Percentiles rank a stretch among this genome's conserved stretches.
Conservation (phyloP, 2,888 invertebrate genomes). For the Clusia tigrina region DNA sequence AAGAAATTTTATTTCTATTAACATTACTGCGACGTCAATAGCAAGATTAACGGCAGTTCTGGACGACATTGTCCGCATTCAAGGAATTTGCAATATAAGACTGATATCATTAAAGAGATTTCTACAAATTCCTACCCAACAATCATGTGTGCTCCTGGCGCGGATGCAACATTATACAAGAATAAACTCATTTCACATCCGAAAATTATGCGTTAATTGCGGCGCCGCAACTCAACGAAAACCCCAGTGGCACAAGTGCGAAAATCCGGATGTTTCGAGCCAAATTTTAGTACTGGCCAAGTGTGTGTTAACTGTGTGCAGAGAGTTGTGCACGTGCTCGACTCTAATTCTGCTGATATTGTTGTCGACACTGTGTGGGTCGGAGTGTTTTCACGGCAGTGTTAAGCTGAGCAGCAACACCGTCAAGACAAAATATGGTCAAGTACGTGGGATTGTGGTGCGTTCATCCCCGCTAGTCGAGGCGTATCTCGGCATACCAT, state of each 20-base stretch:
- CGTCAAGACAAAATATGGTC: conserved; percentile 89
- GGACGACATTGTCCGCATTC: conserved; percentile 30
- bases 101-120: conserved; percentile 62
- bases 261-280: background rate
- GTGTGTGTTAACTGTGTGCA: conserved; percentile 14
- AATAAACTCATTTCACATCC: background rate
- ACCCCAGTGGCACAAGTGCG: background rate
- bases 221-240: background rate
- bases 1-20: conserved; percentile 18
- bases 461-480: conserved; percentile 83
- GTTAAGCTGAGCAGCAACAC: conserved; percentile 70
- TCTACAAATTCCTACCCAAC: conserved; percentile 48
- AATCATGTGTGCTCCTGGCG: conserved; percentile 7
- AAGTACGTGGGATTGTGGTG: conserved; percentile 83
- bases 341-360: conserved; percentile 48
- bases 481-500: conserved; percentile 92
- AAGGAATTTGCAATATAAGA: conserved; percentile 62
- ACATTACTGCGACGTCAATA: conserved; percentile 16
- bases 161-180: background rate
- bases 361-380: conserved; percentile 50
- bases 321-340: conserved; percentile 15
- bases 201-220: background rate
- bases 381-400: conserved; percentile 53
- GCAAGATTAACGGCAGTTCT: conserved; percentile 7
- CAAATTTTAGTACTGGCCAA: conserved; percentile 23